Base-by-base conservation (phyloP, 2,888 invertebrate species). In the Nomada fabriciana region DNA sequence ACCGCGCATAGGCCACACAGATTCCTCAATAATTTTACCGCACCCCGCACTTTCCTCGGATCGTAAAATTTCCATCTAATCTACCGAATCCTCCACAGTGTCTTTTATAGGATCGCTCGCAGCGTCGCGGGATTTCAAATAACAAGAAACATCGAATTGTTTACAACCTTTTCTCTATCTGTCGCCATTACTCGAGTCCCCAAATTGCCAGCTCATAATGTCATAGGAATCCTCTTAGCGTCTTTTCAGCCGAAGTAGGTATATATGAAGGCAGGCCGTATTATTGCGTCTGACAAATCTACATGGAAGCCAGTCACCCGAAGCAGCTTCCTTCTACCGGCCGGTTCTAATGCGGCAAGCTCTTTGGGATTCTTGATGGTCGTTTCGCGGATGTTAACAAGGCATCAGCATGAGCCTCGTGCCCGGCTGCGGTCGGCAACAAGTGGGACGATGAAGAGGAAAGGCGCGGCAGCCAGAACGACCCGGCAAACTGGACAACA, bases 371-470 rank as follows among this genome's bases (percentile, higher is more conserved):
- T 93, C 92, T 91, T 91, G 90, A 89, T 86, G 91, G 90, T 88
- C 89, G 86, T 89, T 88, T 86, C 88, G 88, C 90, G 91, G 91
- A 93, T 93, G 93, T 93, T 93, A 93, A 93, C 93, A 93, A 93
- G 93, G 90, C 89, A 91, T 92, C 91, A 90, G 91, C 91, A 91
- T 91, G 91, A 87, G 91, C 90, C 93, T 92, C 92, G 92, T 93
- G 92, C 91, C 92, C 60, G 84, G 79, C 86, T 88, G 86, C 84
- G 87, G 87, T 87, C 86, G 86, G 82, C 86, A 88, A 87, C 87
- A 87, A 89, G 88, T 87, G 88, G 84, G 86, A 87, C 85, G 89
- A 80, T 76, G 81, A 76, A 82, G 82, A 79, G 70, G 70, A 72
- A 73, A 75, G 77, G 82, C 76, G 76, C 80, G 81, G 76, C 84